Evolutionary conservation across 1,140 invertebrate genomes (phyloP).

Genomic region (Zaprionus inermis): DNA sequence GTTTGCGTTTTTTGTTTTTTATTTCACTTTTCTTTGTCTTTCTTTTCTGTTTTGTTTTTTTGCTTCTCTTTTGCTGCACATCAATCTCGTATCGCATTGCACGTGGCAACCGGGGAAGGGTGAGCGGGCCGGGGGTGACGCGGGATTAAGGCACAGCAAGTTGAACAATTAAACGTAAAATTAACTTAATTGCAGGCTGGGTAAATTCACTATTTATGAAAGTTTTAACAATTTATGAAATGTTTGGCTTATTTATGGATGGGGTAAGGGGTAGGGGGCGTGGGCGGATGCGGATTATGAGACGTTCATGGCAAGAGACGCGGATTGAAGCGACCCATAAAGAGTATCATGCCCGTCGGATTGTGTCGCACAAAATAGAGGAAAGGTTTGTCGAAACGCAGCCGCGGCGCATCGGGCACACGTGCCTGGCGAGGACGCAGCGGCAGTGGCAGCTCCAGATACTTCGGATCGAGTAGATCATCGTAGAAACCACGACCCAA

Average conservation of each 20-base stretch:
- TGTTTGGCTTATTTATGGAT: slow-evolving; percentile 44
- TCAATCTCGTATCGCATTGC: slow-evolving; percentile 67
- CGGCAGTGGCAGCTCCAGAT: slow-evolving; percentile 87
- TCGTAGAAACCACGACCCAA: slow-evolving; percentile 86
- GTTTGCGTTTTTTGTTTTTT: slow-evolving; percentile 8
- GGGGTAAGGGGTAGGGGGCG: neutral
- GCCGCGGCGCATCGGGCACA: slow-evolving; percentile 88
- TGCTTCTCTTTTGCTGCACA: slow-evolving; percentile 61
- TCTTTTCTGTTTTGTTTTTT: slow-evolving; percentile 7
- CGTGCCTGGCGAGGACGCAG: slow-evolving; percentile 89
- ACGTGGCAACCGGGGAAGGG: neutral
- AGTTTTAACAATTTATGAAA: slow-evolving; percentile 29
- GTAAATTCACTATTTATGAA: slow-evolving; percentile 64
- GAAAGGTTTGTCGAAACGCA: slow-evolving; percentile 93
- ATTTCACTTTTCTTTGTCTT: neutral
- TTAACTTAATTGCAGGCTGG: slow-evolving; percentile 65
- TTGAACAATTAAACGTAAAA: slow-evolving; percentile 58
- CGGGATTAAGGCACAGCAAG: slow-evolving; percentile 78
- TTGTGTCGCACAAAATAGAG: slow-evolving; percentile 94
- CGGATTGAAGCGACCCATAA: slow-evolving; percentile 93
- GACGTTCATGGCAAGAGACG: slow-evolving; percentile 87
- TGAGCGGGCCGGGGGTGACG: slow-evolving; percentile 23
- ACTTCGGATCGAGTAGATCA: slow-evolving; percentile 86
- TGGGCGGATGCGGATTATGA: neutral
- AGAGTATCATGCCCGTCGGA: slow-evolving; percentile 93